Evolutionary conservation across 2,797 vertebrate genomes (phyloP).

Genomic region (Mastacembelus armatus): DNA sequence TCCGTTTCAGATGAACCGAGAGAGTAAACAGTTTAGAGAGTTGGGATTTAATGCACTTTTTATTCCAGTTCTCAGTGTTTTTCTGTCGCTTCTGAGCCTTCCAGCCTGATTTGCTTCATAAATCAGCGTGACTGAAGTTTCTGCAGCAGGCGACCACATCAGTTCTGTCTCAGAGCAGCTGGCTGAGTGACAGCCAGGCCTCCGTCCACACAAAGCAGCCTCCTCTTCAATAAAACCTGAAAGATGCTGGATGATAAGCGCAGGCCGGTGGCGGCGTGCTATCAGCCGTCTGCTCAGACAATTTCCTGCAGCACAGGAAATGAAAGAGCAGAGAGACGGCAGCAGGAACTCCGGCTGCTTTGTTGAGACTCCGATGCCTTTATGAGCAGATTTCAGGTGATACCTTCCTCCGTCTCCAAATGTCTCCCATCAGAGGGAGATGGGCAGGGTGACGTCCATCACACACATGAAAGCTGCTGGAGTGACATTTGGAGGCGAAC

Average conservation of each 20-base stretch:
- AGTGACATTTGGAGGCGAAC: conserved; percentile 62
- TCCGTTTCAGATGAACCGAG: no score
- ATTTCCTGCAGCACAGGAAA: conserved; percentile 96
- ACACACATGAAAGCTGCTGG: conserved; percentile 52
- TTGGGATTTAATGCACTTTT: no score
- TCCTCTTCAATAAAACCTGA: conserved; percentile 70
- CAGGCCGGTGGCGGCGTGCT: conserved; percentile 66
- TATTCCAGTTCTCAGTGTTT: no score
- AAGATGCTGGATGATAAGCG: conserved; percentile 65
- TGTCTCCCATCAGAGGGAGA: conserved; percentile 48
- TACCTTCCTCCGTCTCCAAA: conserved; percentile 60
- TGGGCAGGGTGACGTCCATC: conserved; percentile 39
- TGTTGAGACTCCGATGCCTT: conserved; percentile 68
- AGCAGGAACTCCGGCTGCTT: conserved; percentile 52
- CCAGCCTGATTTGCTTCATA: no score
- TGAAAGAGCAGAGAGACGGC: conserved; percentile 84
- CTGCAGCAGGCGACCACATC: no score
- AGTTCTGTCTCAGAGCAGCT: no score
- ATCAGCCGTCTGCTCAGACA: conserved; percentile 79
- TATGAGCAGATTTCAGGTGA: conserved; percentile 81
- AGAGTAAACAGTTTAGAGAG: no score
- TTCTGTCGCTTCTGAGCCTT: no score
- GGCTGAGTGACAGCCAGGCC: conserved; percentile 45
- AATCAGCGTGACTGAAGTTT: no score
- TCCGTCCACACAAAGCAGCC: conserved; percentile 40